A percentile compares a stretch with the other conserved stretches of the same genome.
Conservation (phyloP, 2,888 invertebrate species). For the Stegophylla sp. region DNA sequence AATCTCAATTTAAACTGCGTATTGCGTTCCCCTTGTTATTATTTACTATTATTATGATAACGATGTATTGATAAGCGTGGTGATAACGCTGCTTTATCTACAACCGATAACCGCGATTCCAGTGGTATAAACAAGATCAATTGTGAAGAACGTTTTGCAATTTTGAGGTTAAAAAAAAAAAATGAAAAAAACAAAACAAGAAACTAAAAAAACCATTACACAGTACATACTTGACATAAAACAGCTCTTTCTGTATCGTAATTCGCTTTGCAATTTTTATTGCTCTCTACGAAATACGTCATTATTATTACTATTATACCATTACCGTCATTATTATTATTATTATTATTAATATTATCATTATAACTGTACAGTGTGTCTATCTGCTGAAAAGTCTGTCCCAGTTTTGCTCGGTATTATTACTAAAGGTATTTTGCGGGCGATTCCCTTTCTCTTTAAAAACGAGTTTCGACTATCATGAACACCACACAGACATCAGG, state of each 20-base stretch:
- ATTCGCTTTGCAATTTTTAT: constrained; percentile 9
- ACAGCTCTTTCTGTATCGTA: neutral
- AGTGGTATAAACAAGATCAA: constrained; percentile 1
- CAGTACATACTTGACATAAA: too few species aligned
- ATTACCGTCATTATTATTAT: constrained; percentile 8
- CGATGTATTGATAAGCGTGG: too few species aligned
- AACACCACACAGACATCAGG: constrained; percentile 48
- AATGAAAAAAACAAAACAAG: constrained; percentile 11
- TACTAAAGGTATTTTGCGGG: constrained; percentile 20
- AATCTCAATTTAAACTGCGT: too few species aligned
- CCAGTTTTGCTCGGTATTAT: constrained; percentile 6
- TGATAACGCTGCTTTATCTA: too few species aligned
- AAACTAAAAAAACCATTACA: constrained; percentile 5
- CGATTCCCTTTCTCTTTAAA: constrained; percentile 41
- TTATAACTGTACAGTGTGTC: constrained; percentile 3
- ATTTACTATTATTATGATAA: too few species aligned
- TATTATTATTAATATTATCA: neutral
- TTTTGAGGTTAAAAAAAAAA: constrained; percentile 37
- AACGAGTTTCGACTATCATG: constrained; percentile 49
- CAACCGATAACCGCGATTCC: too few species aligned
- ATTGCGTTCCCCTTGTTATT: too few species aligned
- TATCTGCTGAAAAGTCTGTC: constrained; percentile 26
- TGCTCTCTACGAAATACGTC: constrained; percentile 32
- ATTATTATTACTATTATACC: neutral
- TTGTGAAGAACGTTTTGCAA: neutral